Conservation (phyloP, 2,888 invertebrate species). For the Myopa tessellatipennis region DNA sequence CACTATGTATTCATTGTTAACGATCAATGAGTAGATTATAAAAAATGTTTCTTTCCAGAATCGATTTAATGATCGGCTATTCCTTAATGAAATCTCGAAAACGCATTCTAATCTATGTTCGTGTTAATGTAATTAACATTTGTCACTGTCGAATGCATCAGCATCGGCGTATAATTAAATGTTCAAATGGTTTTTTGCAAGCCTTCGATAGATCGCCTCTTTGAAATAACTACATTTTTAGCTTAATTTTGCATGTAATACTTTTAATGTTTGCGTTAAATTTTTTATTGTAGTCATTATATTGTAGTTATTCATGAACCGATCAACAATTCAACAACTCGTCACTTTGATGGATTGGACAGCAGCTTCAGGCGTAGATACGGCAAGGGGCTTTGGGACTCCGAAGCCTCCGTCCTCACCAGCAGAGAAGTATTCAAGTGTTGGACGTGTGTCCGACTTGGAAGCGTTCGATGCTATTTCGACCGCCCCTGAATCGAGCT, state of each 20-base stretch:
- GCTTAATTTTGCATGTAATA: not conserved
- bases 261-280: not conserved
- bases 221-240: not conserved
- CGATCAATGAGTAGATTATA: too few relatives aligned
- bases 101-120: too few relatives aligned
- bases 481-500: not conserved
- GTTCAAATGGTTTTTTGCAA: not conserved
- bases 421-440: not conserved
- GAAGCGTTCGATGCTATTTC: too few relatives aligned
- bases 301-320: not conserved
- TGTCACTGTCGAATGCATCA: not conserved
- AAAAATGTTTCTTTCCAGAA: too few relatives aligned
- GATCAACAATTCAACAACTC: constrained; percentile 24
- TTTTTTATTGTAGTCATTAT: not conserved
- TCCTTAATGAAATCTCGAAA: too few relatives aligned
- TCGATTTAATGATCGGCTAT: too few relatives aligned
- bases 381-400: not conserved
- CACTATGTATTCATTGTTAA: too few relatives aligned
- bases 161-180: not conserved
- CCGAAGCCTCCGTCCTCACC: not conserved
- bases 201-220: not conserved
- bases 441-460: too few relatives aligned
- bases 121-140: not conserved
- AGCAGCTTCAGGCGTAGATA: not conserved
- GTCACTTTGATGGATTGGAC: constrained; percentile 28